These are phyloP conservation scores for Alloscopus bannaensis DNA, from an alignment of 2,888 invertebrate species.

Conservation along the genomic window DNA sequence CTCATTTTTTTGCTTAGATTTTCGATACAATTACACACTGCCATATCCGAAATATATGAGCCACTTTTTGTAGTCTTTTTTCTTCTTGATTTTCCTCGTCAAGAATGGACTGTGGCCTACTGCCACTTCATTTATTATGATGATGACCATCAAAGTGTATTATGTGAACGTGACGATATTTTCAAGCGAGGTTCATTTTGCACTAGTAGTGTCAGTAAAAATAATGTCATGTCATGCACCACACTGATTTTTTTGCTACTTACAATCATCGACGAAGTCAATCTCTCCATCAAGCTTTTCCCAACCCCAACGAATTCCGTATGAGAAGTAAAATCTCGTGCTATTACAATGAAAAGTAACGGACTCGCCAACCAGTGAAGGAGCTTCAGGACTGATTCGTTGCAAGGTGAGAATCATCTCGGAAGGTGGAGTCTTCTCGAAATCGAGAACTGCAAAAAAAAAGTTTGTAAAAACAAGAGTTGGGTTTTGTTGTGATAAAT, in stretches of 20 bases:
- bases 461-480: neutral
- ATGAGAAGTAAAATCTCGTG: constrained; percentile 70
- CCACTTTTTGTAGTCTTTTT: constrained; percentile 53
- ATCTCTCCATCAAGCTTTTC: constrained; percentile 67
- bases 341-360: constrained; percentile 69
- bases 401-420: constrained; percentile 67
- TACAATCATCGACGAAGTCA: constrained; percentile 70
- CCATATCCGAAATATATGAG: no score
- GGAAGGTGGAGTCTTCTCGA: constrained; percentile 68
- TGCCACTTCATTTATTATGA: constrained; percentile 58
- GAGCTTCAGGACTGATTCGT: constrained; percentile 60
- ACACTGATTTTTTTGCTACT: constrained; percentile 44
- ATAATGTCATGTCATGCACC: constrained; percentile 55
- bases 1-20: neutral
- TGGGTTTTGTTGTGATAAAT: no score
- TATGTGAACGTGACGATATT: constrained; percentile 54
- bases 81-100: constrained; percentile 41
- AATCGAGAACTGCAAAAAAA: constrained; percentile 66
- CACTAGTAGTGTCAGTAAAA: constrained; percentile 1
- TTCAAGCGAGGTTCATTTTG: constrained; percentile 3
- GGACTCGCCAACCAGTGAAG: constrained; percentile 65
- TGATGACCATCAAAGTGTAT: constrained; percentile 44
- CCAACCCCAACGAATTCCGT: constrained; percentile 70
- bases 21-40: constrained; percentile 3
- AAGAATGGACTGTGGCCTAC: constrained; percentile 50